phyloP scores from a whole-genome alignment of 2,888 invertebrate species.

The Candidula unifasciata region DNA sequence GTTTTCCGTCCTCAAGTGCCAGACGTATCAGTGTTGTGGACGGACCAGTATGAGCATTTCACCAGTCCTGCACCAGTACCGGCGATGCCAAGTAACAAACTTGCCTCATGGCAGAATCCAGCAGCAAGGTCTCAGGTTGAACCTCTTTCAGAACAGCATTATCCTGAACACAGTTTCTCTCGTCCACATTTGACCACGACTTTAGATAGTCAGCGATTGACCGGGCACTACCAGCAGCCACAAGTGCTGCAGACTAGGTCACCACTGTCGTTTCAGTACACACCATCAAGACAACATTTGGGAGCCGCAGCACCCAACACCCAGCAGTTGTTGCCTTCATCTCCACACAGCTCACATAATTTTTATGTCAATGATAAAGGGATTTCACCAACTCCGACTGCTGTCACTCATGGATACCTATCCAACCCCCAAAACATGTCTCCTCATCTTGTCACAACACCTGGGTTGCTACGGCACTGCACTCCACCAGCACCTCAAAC shows the following conservation, averaged over 20 bases:
- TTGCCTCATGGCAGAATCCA: neutral
- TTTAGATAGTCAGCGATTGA: neutral
- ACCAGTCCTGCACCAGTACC: neutral
- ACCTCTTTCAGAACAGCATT: neutral
- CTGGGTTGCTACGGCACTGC: neutral
- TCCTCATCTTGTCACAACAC: neutral
- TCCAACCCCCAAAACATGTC: neutral
- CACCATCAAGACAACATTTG: neutral
- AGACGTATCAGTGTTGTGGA: constrained; percentile 75
- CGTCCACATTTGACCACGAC: neutral
- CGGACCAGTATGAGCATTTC: constrained; percentile 37
- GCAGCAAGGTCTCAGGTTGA: neutral
- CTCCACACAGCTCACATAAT: neutral
- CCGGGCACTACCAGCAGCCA: neutral
- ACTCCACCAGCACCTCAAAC: neutral
- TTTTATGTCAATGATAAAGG: neutral
- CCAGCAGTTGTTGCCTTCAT: neutral
- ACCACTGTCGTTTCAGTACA: constrained; percentile 26
- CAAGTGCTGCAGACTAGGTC: neutral
- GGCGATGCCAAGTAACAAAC: neutral
- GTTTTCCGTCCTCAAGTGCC: constrained; percentile 73
- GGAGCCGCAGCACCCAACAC: neutral
- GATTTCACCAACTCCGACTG: neutral
- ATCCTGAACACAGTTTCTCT: neutral
- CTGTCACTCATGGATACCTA: no score